Percentiles rank a stretch among this genome's conserved stretches.
These are phyloP conservation scores for Himalopsyche kuldschensis DNA, from an alignment of 2,888 invertebrate genomes.

Conservation along the genomic window DNA sequence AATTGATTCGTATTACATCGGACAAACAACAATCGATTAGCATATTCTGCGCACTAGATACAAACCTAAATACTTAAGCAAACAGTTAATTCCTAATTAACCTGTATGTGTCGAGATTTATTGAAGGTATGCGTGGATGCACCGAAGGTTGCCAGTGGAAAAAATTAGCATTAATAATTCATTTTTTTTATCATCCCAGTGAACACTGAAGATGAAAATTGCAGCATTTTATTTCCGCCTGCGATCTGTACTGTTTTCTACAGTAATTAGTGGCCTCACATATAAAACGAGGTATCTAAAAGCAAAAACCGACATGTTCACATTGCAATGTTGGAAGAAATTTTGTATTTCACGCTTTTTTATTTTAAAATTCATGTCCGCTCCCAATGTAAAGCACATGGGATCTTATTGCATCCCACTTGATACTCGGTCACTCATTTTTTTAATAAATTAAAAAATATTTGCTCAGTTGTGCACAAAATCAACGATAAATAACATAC, in stretches of 20 bases:
- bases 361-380: no score
- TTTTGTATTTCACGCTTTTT: no score
- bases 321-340: no score
- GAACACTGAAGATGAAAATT: background rate
- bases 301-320: no score
- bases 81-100: background rate
- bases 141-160: background rate
- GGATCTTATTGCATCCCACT: no score
- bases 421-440: no score
- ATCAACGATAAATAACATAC: no score
- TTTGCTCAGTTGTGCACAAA: no score
- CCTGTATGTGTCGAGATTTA: background rate
- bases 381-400: no score
- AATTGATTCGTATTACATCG: no score
- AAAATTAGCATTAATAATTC: background rate
- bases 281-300: no score
- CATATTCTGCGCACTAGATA: background rate
- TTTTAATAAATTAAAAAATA: no score
- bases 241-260: background rate
- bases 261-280: background rate
- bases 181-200: background rate
- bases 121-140: background rate
- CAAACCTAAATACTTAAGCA: background rate
- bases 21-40: background rate
- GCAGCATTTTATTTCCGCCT: background rate